Conservation (phyloP, 23 tunicate species). For the Trididemnum clinides region DNA sequence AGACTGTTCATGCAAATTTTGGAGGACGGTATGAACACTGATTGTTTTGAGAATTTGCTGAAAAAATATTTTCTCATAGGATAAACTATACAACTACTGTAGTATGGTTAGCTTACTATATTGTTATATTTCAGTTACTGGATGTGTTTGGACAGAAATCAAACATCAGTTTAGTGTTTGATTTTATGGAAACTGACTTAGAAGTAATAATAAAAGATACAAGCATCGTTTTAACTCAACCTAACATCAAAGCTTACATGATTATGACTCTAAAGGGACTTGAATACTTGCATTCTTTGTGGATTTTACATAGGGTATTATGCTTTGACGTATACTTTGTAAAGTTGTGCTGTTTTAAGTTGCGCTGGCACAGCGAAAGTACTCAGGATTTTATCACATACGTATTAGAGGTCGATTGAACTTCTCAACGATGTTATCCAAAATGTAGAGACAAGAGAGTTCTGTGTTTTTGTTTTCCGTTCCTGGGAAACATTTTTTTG, state of each 20-base stretch:
- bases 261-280: slow-evolving; percentile 84
- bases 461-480: too few relatives aligned
- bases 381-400: not conserved
- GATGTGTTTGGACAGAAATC: slow-evolving; percentile 98
- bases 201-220: slow-evolving; percentile 83
- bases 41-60: too few relatives aligned
- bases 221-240: slow-evolving; percentile 71
- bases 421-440: not conserved
- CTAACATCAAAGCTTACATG: slow-evolving; percentile 77
- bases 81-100: not conserved
- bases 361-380: not conserved
- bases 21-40: too few relatives aligned
- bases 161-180: slow-evolving; percentile 89
- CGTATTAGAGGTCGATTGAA: not conserved
- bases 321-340: not conserved
- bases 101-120: not conserved
- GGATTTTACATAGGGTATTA: slow-evolving; percentile 81
- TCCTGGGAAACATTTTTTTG: too few relatives aligned
- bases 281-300: slow-evolving; percentile 82
- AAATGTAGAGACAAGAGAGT: too few relatives aligned
- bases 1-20: not conserved
- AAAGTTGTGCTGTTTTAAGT: not conserved
- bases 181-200: slow-evolving; percentile 97
- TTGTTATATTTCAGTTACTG: slow-evolving; percentile 46
- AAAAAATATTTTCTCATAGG: too few relatives aligned